A percentile compares a stretch with the other conserved stretches of the same genome.
Evolutionary conservation across 2,113 vertebrate genomes (phyloP).

Genomic region (Amazona guildingii): DNA sequence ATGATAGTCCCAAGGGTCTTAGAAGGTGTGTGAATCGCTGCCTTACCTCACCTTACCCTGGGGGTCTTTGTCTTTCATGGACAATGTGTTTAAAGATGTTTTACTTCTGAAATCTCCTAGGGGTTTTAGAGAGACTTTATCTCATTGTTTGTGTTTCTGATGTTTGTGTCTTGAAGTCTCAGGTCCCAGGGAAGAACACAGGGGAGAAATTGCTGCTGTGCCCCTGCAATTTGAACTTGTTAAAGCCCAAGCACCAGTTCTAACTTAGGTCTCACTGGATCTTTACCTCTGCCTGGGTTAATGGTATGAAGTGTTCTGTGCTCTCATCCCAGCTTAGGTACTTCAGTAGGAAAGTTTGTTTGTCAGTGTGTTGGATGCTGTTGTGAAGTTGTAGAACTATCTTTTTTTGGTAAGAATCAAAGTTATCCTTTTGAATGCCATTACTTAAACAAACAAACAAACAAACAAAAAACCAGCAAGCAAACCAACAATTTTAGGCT

Average conservation of each 20-base stretch:
- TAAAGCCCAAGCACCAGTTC: not conserved
- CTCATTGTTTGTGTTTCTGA: not conserved
- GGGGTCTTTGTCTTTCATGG: not conserved
- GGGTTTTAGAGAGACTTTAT: not conserved
- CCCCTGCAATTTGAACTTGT: not conserved
- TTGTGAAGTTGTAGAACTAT: not conserved
- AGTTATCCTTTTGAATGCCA: not conserved
- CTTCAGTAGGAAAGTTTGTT: not conserved
- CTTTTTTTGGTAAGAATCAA: not conserved
- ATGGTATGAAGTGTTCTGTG: not conserved
- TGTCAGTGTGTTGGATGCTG: not conserved
- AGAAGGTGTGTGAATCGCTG: not conserved
- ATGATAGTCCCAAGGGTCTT: not conserved
- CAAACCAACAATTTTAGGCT: not conserved
- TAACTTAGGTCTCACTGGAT: not conserved
- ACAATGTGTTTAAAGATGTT: not conserved
- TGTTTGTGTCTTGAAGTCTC: not conserved
- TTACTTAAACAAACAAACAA: not conserved
- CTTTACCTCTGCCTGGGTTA: not conserved
- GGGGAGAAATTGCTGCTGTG: not conserved
- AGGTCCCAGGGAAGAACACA: not conserved
- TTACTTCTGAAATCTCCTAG: not conserved
- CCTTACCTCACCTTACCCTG: not conserved
- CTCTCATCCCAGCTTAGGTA: not conserved
- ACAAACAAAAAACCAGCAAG: not conserved